Evolutionary conservation across 1,140 invertebrate genomes (phyloP).

Genomic region (Arctopsyche grandis): DNA sequence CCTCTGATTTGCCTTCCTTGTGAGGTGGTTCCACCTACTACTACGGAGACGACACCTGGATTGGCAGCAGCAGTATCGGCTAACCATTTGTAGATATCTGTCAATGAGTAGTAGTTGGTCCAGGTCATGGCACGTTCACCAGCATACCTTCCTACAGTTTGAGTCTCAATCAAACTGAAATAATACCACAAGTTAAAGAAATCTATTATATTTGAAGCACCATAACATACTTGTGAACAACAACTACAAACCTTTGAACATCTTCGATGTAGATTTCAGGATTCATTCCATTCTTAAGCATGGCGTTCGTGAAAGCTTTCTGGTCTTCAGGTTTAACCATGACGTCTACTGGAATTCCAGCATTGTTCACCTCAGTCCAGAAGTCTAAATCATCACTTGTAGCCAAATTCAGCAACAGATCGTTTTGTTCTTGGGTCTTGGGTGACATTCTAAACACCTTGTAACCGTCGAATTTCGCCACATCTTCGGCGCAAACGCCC

Average conservation of each 20-base stretch:
- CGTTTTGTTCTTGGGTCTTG: conserved; percentile 34
- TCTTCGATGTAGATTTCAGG: conserved; percentile 57
- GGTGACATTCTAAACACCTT: conserved; percentile 46
- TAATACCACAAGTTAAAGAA: conserved; percentile 33
- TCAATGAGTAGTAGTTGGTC: conserved; percentile 61
- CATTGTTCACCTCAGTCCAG: conserved; percentile 39
- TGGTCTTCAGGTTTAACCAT: conserved; percentile 58
- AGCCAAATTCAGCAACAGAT: conserved; percentile 24
- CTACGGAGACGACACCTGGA: conserved; percentile 61
- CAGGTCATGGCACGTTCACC: conserved; percentile 57
- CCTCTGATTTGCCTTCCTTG: conserved; percentile 72
- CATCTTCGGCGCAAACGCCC: conserved; percentile 2
- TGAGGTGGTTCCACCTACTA: conserved; percentile 68
- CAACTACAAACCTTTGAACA: conserved; percentile 59
- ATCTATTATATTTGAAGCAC: background rate
- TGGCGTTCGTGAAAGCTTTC: conserved; percentile 53
- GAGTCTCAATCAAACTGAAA: conserved; percentile 44
- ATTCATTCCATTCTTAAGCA: conserved; percentile 51
- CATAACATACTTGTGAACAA: too few species aligned
- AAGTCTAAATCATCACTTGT: conserved; percentile 46
- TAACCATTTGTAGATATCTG: conserved; percentile 66
- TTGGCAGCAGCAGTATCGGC: conserved; percentile 58
- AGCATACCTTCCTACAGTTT: conserved; percentile 7
- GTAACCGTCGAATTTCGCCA: conserved; percentile 35
- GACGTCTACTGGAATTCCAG: conserved; percentile 56